Percentiles rank a stretch among this genome's conserved stretches.
These are phyloP conservation scores for Amphiprion percula DNA, from an alignment of 2,113 vertebrate species.

Conservation along the genomic window DNA sequence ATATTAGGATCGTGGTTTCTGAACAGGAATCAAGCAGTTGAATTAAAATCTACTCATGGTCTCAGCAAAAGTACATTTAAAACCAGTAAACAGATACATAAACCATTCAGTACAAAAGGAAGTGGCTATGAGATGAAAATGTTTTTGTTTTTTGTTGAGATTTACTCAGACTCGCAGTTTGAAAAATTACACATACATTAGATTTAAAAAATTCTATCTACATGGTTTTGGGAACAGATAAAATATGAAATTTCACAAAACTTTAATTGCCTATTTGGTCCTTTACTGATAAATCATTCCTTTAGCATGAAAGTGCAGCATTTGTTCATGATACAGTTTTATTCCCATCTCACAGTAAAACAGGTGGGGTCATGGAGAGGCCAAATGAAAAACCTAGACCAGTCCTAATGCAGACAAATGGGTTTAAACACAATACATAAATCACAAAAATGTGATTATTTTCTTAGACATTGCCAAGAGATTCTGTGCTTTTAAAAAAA, in stretches of 20 bases:
- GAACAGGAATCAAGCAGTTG: background rate
- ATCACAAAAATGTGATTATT: background rate
- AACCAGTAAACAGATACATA: too few relatives aligned
- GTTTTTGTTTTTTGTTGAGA: too few relatives aligned
- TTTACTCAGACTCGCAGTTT: too few relatives aligned
- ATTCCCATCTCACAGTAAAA: background rate
- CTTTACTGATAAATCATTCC: too few relatives aligned
- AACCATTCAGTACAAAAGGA: background rate
- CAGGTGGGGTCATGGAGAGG: background rate
- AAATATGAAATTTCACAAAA: background rate
- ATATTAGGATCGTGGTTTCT: background rate
- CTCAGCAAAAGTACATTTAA: too few relatives aligned
- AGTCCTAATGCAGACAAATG: background rate
- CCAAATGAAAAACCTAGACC: constrained; percentile 1
- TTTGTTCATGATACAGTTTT: background rate
- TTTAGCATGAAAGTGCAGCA: background rate
- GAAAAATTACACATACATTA: too few relatives aligned
- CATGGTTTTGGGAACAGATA: too few relatives aligned
- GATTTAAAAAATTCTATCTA: too few relatives aligned
- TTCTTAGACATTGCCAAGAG: background rate
- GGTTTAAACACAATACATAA: background rate
- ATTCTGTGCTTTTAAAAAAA: background rate
- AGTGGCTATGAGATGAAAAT: background rate
- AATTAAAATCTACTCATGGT: background rate
- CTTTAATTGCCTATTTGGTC: background rate